Evolutionary conservation across 2,797 vertebrate genomes (phyloP).

Genomic region (Nannoperca australis): DNA sequence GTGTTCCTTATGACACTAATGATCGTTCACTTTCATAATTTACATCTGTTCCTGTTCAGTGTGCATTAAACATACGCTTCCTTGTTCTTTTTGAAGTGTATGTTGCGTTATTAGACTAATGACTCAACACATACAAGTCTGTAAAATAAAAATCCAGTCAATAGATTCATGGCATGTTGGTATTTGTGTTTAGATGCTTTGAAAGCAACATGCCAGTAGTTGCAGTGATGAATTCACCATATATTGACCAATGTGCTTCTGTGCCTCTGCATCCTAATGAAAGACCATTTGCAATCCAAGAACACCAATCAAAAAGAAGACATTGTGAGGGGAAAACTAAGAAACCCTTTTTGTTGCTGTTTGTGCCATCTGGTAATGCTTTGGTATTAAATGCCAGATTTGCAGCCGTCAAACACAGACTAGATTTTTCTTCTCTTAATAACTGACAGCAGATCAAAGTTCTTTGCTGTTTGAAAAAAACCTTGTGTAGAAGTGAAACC

Average conservation of each 20-base stretch:
- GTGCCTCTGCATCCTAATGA: background rate
- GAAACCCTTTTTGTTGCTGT: background rate
- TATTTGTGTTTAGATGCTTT: background rate
- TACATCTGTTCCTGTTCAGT: too few relatives aligned
- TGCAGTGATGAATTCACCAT: background rate
- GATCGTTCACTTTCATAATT: background rate
- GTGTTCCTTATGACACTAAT: background rate
- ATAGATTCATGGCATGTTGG: background rate
- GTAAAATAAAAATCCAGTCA: background rate
- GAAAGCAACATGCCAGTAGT: background rate
- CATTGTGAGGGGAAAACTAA: background rate
- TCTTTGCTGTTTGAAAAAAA: background rate
- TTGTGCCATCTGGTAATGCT: background rate
- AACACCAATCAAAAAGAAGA: background rate
- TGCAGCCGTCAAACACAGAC: background rate
- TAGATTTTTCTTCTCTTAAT: background rate
- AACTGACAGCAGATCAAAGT: background rate
- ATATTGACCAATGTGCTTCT: background rate
- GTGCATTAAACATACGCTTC: background rate
- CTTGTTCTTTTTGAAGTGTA: background rate
- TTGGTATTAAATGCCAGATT: background rate
- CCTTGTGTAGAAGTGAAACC: background rate
- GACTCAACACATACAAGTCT: background rate
- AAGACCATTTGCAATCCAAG: conserved; percentile 29
- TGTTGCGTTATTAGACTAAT: too few relatives aligned